phyloP scores from a whole-genome alignment of 2,888 invertebrate genomes.

The Archips xylosteana region DNA sequence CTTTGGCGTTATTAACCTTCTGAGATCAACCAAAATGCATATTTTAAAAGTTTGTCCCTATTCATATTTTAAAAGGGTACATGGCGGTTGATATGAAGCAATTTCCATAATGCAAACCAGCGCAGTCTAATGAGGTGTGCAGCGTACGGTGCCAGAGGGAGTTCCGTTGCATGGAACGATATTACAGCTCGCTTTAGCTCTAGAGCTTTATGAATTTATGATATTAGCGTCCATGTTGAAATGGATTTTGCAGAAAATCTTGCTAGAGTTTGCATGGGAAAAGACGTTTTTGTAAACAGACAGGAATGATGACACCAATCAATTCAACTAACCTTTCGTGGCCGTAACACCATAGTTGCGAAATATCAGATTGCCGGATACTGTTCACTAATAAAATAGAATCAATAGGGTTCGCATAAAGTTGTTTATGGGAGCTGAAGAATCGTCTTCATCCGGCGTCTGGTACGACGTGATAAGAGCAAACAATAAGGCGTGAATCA shows the following conservation, averaged over 20 bases:
- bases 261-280: not conserved
- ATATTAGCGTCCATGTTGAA: not conserved
- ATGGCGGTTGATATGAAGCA: slow-evolving; percentile 7
- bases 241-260: not conserved
- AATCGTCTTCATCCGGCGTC: slow-evolving; percentile 16
- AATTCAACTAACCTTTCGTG: too few species aligned
- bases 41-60: not conserved
- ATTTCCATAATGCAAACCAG: slow-evolving; percentile 24
- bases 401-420: not conserved
- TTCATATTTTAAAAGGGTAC: not conserved
- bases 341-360: too few species aligned
- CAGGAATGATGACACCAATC: too few species aligned
- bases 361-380: too few species aligned
- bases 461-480: slow-evolving; percentile 29
- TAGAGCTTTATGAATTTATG: not conserved
- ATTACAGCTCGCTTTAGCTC: slow-evolving; percentile 2
- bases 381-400: too few species aligned
- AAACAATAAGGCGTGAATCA: slow-evolving; percentile 2
- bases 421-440: not conserved
- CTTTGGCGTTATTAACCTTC: not conserved
- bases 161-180: not conserved
- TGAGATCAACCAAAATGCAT: not conserved
- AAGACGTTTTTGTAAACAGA: not conserved
- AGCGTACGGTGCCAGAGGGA: not conserved
- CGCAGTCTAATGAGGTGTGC: slow-evolving; percentile 11